Percentiles rank a stretch among this genome's conserved stretches.
phyloP scores from a whole-genome alignment of 2,113 vertebrate species.

The Sporophila hypoxantha region DNA sequence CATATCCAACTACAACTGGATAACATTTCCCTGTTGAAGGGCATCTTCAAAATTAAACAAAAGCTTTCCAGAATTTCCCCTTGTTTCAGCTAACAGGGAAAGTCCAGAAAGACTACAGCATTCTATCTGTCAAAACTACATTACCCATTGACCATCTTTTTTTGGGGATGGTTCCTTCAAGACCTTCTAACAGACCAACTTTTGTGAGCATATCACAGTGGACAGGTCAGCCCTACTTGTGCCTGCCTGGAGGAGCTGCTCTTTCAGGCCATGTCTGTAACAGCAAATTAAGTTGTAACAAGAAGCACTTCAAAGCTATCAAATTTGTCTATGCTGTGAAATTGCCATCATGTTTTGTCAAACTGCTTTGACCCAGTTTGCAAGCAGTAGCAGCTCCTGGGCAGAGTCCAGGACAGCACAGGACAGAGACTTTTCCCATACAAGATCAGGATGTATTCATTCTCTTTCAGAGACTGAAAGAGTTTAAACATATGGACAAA shows the following conservation, averaged over 20 bases:
- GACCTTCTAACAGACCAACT: not conserved
- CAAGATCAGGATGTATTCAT: not conserved
- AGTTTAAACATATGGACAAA: not conserved
- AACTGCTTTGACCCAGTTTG: not conserved
- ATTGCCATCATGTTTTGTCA: not conserved
- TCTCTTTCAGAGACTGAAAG: not conserved
- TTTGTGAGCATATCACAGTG: not conserved
- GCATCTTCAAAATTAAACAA: not conserved
- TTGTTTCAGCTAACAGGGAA: not conserved
- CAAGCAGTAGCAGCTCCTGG: not conserved
- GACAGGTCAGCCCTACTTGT: not conserved
- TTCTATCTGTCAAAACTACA: not conserved
- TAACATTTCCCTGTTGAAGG: not conserved
- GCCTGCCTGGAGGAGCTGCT: not conserved
- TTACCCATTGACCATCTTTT: not conserved
- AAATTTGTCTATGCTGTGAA: not conserved
- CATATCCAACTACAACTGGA: not conserved
- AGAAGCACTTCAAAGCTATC: not conserved
- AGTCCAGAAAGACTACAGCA: not conserved
- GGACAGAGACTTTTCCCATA: not conserved
- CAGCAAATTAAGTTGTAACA: not conserved
- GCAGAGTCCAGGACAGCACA: not conserved
- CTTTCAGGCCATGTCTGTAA: not conserved
- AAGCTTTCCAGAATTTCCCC: not conserved
- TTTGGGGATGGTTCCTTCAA: not conserved